These are phyloP conservation scores for Serinus canaria DNA, from an alignment of 2,113 vertebrate species.

Conservation along the genomic window DNA sequence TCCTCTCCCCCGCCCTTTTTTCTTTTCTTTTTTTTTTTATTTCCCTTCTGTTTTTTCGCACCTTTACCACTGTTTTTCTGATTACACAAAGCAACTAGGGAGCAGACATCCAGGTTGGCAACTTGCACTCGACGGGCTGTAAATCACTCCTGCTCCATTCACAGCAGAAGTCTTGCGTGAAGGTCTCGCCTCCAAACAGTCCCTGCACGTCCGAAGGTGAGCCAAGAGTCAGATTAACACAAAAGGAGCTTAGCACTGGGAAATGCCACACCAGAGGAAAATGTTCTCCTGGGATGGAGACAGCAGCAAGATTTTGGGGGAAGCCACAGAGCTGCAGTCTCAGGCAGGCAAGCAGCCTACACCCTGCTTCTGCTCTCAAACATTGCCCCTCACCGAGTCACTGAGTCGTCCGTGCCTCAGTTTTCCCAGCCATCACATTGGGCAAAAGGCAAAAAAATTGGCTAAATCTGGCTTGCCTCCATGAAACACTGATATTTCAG, in stretches of 20 bases:
- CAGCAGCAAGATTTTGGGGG: neutral
- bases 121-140: neutral
- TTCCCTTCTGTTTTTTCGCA: neutral
- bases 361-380: neutral
- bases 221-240: neutral
- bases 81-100: neutral
- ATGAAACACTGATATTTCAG: neutral
- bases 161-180: neutral
- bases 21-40: neutral
- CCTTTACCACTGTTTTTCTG: neutral
- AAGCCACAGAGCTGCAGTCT: neutral
- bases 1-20: neutral
- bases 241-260: neutral
- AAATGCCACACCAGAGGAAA: neutral
- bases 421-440: neutral
- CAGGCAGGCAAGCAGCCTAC: neutral
- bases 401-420: accelerated
- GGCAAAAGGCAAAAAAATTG: neutral
- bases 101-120: neutral
- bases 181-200: neutral
- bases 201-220: accelerated
- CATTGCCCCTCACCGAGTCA: neutral
- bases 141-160: neutral
- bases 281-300: neutral
- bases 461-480: neutral